phyloP scores from a whole-genome alignment of 2,888 invertebrate species.

The Diloba caeruleocephala region DNA sequence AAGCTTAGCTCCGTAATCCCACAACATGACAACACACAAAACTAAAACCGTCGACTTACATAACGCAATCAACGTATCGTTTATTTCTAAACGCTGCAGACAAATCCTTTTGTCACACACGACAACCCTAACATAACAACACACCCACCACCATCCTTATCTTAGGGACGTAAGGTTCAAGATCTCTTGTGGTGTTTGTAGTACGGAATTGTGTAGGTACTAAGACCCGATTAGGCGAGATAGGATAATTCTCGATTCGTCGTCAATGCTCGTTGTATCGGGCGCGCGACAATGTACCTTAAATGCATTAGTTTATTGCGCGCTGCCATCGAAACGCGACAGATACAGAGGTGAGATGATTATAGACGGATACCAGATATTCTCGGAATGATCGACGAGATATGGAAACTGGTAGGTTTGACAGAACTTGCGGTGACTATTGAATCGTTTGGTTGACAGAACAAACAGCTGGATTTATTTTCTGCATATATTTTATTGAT shows the following conservation, averaged over 20 bases:
- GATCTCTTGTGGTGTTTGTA: slow-evolving; percentile 20
- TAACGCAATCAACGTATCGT: slow-evolving; percentile 85
- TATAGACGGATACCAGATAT: slow-evolving; percentile 59
- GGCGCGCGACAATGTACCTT: slow-evolving; percentile 73
- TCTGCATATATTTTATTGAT: slow-evolving; percentile 14
- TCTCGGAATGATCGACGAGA: slow-evolving; percentile 59
- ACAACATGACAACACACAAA: slow-evolving; percentile 72
- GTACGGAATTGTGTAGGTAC: slow-evolving; percentile 55
- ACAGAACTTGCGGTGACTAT: slow-evolving; percentile 26
- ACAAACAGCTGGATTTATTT: slow-evolving; percentile 19
- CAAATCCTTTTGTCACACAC: slow-evolving; percentile 84
- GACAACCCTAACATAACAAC: slow-evolving; percentile 55
- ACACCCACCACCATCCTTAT: slow-evolving; percentile 35
- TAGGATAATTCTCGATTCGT: slow-evolving; percentile 82
- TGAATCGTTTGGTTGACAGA: slow-evolving; percentile 15
- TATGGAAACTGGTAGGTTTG: slow-evolving; percentile 49
- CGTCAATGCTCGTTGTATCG: slow-evolving; percentile 79
- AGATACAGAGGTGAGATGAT: slow-evolving; percentile 65
- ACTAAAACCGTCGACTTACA: slow-evolving; percentile 78
- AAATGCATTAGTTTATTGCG: slow-evolving; percentile 79
- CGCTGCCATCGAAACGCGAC: slow-evolving; percentile 48
- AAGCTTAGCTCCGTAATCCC: slow-evolving; percentile 58
- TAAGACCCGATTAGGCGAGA: slow-evolving; percentile 84
- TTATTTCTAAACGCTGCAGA: slow-evolving; percentile 83
- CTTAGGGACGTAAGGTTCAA: slow-evolving; percentile 45